A percentile compares a stretch with the other conserved stretches of the same genome.
phyloP scores from a whole-genome alignment of 2,797 vertebrate genomes.

The Bradypodion pumilum region DNA sequence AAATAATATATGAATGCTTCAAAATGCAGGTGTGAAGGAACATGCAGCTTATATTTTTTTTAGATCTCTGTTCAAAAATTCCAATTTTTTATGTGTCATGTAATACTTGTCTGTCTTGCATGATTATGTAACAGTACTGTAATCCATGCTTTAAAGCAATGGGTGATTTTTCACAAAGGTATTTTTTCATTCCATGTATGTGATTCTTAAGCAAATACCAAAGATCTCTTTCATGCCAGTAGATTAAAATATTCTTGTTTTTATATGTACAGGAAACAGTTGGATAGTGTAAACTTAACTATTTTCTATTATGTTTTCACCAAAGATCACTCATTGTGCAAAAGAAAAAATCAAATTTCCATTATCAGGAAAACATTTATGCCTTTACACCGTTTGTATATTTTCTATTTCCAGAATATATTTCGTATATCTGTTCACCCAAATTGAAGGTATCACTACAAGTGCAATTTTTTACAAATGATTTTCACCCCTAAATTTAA shows the following conservation, averaged over 20 bases:
- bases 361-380: slow-evolving; percentile 63
- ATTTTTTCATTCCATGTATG: slow-evolving; percentile 70
- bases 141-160: slow-evolving; percentile 62
- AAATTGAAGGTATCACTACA: slow-evolving; percentile 57
- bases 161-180: slow-evolving; percentile 62
- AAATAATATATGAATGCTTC: slow-evolving; percentile 66
- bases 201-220: slow-evolving; percentile 60
- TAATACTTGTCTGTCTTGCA: slow-evolving; percentile 61
- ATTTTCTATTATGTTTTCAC: slow-evolving; percentile 52
- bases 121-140: slow-evolving; percentile 59
- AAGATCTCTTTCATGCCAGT: slow-evolving; percentile 57
- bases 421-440: slow-evolving; percentile 55
- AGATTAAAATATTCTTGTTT: slow-evolving; percentile 53
- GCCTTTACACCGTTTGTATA: slow-evolving; percentile 47
- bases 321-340: slow-evolving; percentile 58
- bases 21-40: slow-evolving; percentile 75
- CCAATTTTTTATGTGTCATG: slow-evolving; percentile 54
- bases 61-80: slow-evolving; percentile 68
- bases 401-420: slow-evolving; percentile 60
- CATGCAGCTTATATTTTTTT: slow-evolving; percentile 68
- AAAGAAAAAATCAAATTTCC: slow-evolving; percentile 58
- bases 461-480: slow-evolving; percentile 57
- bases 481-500: slow-evolving; percentile 60
- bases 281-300: slow-evolving; percentile 41
- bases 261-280: slow-evolving; percentile 9